phyloP scores from a whole-genome alignment of 37 sponge, comb jelly and placozoan genomes.

The Haliclona indistincta region DNA sequence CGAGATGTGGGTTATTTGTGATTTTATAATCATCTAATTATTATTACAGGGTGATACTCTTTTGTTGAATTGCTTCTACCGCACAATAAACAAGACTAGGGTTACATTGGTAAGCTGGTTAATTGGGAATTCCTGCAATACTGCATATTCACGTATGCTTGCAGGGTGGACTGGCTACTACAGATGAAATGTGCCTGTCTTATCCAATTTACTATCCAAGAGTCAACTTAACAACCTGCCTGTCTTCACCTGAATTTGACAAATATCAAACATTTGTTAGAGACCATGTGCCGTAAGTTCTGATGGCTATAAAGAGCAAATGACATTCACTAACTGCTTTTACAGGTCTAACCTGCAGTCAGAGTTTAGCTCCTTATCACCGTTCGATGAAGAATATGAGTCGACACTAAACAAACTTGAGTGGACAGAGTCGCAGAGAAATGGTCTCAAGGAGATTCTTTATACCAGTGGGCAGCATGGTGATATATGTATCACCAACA shows the following conservation, averaged over 20 bases:
- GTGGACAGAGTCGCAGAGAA: not conserved
- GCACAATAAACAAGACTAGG: not conserved
- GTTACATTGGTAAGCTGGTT: constrained; percentile 18
- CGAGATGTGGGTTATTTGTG: constrained; percentile 7
- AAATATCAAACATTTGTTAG: not conserved
- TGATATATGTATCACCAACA: too few relatives aligned
- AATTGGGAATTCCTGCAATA: not conserved
- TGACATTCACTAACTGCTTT: too few relatives aligned
- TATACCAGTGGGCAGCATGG: not conserved
- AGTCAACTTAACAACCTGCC: not conserved
- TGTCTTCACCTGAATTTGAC: not conserved
- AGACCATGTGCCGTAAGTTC: constrained; percentile 12
- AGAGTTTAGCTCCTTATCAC: too few relatives aligned
- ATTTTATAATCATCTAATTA: not conserved
- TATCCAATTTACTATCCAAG: constrained; percentile 44
- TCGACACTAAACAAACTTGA: not conserved
- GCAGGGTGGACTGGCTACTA: constrained; percentile 41
- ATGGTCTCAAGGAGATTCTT: not conserved
- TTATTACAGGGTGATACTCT: constrained; percentile 21
- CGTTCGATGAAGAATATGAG: too few relatives aligned
- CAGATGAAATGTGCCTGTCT: constrained; percentile 46
- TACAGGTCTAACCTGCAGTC: too few relatives aligned
- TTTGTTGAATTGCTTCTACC: constrained; percentile 19
- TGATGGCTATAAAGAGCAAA: too few relatives aligned
- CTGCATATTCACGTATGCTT: not conserved